Base-by-base conservation (phyloP, 2,113 vertebrate species). In the Halcyon senegalensis region DNA sequence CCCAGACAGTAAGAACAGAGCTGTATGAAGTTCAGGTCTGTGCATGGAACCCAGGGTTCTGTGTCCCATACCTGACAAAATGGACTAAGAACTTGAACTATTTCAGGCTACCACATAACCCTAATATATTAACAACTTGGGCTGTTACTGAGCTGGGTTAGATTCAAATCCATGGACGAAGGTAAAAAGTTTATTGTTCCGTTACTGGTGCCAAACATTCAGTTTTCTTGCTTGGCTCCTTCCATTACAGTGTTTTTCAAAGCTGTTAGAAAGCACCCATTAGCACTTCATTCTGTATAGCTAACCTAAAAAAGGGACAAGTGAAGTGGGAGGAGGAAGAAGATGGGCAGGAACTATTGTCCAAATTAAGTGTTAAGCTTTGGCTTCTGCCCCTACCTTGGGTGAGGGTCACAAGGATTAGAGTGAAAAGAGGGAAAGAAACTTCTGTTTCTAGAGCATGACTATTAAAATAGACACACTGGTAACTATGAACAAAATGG, bases 321-420 rank as follows among this genome's bases (percentile, higher is more conserved):
- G 67, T 56, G 48, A 93, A 91, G 74, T 80, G 85, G 80, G 64
- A 94, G 79, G 60, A 91, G 55, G 48, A 68, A 95, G 39, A 89
- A 80, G 70, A 85, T 84, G 51, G 50, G 72, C 43, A 92, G 91
- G 87, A 95, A 83, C 95, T 84, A 96, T 78, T 94, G 90, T 74
- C 80, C 92, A 97, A 96, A 96, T 97, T 91, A 97, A 41, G 84
- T 94, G 94, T 95, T 97, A 94, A 93, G 68, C 88, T 96, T 96
- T 90, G 85, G 89, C 87, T 96, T 90, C 92, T 82, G 82, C 73
- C 59, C 44, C 81, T 48, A 68, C 68, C 64, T 93, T 95, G 56
- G 89, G 91, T 89, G 89, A 94, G 72, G 63, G 74, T 94, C 96
- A 96, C 63, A 79, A 58, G 79, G 93, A 96, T 97, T 96, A 95